Conservation (phyloP, 92 coral and sea anemone species). For the Scolanthus callimorphus region DNA sequence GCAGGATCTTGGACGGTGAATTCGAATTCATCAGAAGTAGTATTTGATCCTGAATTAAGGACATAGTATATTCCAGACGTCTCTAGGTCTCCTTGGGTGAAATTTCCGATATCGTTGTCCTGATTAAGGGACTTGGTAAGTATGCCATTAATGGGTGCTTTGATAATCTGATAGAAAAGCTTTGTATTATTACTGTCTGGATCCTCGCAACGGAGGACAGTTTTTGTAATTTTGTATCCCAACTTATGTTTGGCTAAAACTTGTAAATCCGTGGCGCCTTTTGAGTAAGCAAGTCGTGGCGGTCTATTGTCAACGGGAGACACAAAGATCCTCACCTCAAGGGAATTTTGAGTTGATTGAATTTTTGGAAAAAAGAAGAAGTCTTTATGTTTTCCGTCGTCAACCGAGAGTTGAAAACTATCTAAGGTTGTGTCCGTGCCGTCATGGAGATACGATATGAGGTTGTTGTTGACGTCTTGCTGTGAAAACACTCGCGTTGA, state of each 20-base stretch:
- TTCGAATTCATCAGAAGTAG: constrained; percentile 85
- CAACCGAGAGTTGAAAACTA: constrained; percentile 57
- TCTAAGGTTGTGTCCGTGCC: constrained; percentile 86
- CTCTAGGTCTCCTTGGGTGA: constrained; percentile 71
- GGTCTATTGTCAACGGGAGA: constrained; percentile 80
- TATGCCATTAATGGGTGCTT: constrained; percentile 59
- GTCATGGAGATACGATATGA: constrained; percentile 84
- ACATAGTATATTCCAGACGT: constrained; percentile 50
- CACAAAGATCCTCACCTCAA: constrained; percentile 47
- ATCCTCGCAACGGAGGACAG: constrained; percentile 67
- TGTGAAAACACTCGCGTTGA: constrained; percentile 78
- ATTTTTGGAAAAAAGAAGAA: constrained; percentile 73
- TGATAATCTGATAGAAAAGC: constrained; percentile 51
- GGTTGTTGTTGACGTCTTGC: constrained; percentile 68
- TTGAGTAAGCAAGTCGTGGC: constrained; percentile 79
- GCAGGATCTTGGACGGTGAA: constrained; percentile 82
- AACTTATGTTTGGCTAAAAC: constrained; percentile 46
- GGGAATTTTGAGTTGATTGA: constrained; percentile 47
- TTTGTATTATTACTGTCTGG: constrained; percentile 73
- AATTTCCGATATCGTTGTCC: constrained; percentile 40
- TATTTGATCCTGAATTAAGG: constrained; percentile 43
- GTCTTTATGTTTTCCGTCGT: constrained; percentile 73
- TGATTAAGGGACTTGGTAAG: constrained; percentile 23
- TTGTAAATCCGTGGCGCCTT: constrained; percentile 79
- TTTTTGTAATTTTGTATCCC: constrained; percentile 61